Base-by-base conservation (phyloP, 2,113 vertebrate species). In the Irena cyanogastra region DNA sequence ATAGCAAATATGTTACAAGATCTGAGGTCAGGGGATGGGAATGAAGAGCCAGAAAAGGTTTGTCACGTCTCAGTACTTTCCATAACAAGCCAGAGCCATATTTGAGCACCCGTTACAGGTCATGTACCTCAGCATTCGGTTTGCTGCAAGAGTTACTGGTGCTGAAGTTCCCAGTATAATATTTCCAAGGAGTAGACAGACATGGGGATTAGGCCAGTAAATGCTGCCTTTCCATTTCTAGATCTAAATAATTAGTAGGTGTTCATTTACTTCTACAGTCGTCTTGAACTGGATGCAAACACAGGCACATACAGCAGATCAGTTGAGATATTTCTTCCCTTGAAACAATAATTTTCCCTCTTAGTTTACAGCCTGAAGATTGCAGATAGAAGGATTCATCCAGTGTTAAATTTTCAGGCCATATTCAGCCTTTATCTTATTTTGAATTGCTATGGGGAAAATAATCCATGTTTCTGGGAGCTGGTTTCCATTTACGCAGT, bases 361-460 rank as follows among this genome's bases (percentile, higher is more conserved):
- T n/a, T n/a, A n/a, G 33, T 80, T 94, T 80, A 56, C 49, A 95
- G 68, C 31, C 71, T 63, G 42, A 79, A 83, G 86, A 90, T 16
- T 94, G 75, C 71, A 90, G 95, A 83, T 80, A 91, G 91, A 92
- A 79, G 93, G 50, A 63, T 65, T 95, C 24, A 92, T 87, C 89
- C 78, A 66, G 37, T 83, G 71, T 89, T 61, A 70, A 45, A 71
- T 93, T 95, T 92, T 53, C 24, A 92, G 77, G 44, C 52, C 33
- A 17, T 71, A 26, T 74, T 82, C 54, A 94, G 82, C 44, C 76
- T 92, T 86, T 91, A 57, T 82, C 68, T 91, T 90, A 74, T 82
- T 96, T 95, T 83, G 69, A 87, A 93, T 56, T 72, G 61, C 56
- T 59, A 30, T 56, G 30, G 77, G 64, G 65, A 93, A 83, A 83